Evolutionary conservation across 1,140 invertebrate genomes (phyloP).

Genomic region (Drosophila pectinifera): DNA sequence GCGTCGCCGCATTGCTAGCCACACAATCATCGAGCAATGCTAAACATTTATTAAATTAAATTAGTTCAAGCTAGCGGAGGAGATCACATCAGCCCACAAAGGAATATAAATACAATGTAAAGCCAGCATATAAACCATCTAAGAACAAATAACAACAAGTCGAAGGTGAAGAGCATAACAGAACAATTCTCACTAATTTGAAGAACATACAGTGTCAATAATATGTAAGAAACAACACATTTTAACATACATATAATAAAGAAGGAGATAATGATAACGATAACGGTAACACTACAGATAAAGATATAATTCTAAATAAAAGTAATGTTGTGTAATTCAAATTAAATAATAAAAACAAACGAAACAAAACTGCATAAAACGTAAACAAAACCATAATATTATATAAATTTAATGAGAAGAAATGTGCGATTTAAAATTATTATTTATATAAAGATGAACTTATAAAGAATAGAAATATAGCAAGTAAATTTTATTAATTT

Average conservation of each 20-base stretch:
- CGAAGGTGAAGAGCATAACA: constrained; percentile 24
- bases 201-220: constrained; percentile 79
- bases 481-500: constrained; percentile 82
- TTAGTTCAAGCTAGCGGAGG: constrained; percentile 46
- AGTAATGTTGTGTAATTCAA: constrained; percentile 83
- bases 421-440: constrained; percentile 80
- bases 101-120: constrained; percentile 52
- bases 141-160: constrained; percentile 20
- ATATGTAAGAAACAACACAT: constrained; percentile 69
- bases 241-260: constrained; percentile 67
- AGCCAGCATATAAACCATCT: constrained; percentile 39
- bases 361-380: constrained; percentile 50
- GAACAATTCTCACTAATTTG: constrained; percentile 59
- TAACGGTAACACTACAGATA: constrained; percentile 60
- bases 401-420: constrained; percentile 60
- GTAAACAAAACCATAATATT: constrained; percentile 40
- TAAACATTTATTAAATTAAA: constrained; percentile 55
- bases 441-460: constrained; percentile 80
- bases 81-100: constrained; percentile 16
- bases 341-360: constrained; percentile 65
- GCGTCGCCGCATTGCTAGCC: constrained; percentile 34
- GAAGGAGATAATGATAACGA: constrained; percentile 45
- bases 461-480: constrained; percentile 80
- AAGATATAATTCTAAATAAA: constrained; percentile 68
- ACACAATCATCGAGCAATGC: constrained; percentile 52